Conservation (phyloP, 2,797 vertebrate genomes). For the Hybognathus amarus region DNA sequence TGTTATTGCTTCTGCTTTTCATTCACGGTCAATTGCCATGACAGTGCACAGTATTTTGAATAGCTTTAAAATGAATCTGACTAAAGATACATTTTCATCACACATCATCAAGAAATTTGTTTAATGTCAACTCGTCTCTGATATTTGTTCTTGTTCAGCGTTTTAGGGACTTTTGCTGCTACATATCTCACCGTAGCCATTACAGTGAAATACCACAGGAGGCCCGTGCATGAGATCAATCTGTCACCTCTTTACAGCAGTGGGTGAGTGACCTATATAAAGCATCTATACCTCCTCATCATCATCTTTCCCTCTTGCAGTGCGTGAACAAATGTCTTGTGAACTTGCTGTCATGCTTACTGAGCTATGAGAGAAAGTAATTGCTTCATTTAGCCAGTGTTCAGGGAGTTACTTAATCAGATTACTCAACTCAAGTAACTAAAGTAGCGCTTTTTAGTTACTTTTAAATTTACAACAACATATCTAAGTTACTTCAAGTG, state of each 20-base stretch:
- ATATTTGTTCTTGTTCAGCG: slow-evolving; percentile 70
- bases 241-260: slow-evolving; percentile 60
- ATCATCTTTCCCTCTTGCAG: not conserved
- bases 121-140: not conserved
- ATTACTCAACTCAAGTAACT: not conserved
- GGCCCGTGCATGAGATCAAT: slow-evolving; percentile 61
- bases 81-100: not conserved
- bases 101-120: not conserved
- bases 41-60: not conserved
- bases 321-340: not conserved
- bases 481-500: not conserved
- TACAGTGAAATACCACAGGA: slow-evolving; percentile 83
- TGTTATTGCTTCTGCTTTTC: slow-evolving; percentile 12
- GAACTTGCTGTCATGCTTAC: not conserved
- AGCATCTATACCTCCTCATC: not conserved
- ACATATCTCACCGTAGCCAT: slow-evolving; percentile 88
- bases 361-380: not conserved
- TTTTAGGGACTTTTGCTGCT: slow-evolving; percentile 89
- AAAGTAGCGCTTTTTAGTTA: not conserved
- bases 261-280: slow-evolving; percentile 71
- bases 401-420: not conserved
- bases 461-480: no score
- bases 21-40: not conserved
- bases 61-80: not conserved
- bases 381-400: not conserved